phyloP scores from a whole-genome alignment of 2,113 vertebrate species.

The Nerophis ophidion region DNA sequence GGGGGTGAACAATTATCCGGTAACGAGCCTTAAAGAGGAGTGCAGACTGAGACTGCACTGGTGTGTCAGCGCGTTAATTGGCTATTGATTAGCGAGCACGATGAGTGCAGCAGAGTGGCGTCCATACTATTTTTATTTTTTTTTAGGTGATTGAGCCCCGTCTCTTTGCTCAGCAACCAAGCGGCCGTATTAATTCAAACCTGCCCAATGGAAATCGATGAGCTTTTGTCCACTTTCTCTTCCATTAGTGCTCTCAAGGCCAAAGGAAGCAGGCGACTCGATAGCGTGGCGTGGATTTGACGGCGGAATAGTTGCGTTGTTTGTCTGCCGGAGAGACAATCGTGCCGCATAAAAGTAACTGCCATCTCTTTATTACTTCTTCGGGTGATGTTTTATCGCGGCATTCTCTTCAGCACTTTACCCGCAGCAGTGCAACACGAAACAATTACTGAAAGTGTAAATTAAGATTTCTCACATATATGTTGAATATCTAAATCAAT shows the following conservation, averaged over 20 bases:
- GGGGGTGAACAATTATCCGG: constrained; percentile 70
- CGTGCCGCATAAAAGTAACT: neutral
- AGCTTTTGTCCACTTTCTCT: constrained; percentile 7
- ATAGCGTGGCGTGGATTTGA: constrained; percentile 23
- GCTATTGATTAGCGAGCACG: constrained; percentile 43
- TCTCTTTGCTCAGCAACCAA: constrained; percentile 32
- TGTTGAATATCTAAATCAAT: too few relatives aligned
- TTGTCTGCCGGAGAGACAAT: neutral
- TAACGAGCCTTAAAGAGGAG: constrained; percentile 61
- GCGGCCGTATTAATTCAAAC: constrained; percentile 42
- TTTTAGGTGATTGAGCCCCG: neutral
- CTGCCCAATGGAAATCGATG: constrained; percentile 37
- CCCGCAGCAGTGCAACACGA: neutral
- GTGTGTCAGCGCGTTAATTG: constrained; percentile 44
- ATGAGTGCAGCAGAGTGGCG: constrained; percentile 26
- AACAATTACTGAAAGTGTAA: too few relatives aligned
- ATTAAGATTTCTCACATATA: too few relatives aligned
- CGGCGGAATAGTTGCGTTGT: constrained; percentile 15
- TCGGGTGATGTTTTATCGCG: neutral
- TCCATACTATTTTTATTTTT: constrained; percentile 13
- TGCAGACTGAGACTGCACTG: constrained; percentile 12
- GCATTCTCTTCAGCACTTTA: neutral
- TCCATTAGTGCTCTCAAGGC: constrained; percentile 24
- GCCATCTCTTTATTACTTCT: neutral
- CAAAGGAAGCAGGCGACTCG: constrained; percentile 27